Evolutionary conservation across 2,888 invertebrate species (phyloP).

Genomic region (Dicranocentrus wangi): DNA sequence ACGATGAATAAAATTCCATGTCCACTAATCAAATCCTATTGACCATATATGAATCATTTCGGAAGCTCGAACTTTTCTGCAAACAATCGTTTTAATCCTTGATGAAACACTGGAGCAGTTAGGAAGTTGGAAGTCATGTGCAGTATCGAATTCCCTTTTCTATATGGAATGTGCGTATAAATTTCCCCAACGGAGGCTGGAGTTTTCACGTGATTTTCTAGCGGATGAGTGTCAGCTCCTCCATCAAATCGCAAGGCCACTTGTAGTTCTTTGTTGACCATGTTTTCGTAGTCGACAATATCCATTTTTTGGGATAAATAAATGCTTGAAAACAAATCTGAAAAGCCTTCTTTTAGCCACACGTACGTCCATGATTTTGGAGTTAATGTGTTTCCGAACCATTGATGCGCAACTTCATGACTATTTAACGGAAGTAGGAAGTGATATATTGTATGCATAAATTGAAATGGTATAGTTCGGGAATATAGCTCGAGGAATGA

Average conservation of each 20-base stretch:
- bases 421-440: slow-evolving; percentile 20
- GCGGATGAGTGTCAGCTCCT: slow-evolving; percentile 61
- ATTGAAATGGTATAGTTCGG: too few relatives aligned
- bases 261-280: slow-evolving; percentile 58
- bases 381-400: slow-evolving; percentile 59
- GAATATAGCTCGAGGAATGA: too few relatives aligned
- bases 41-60: not conserved
- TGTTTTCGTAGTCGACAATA: slow-evolving; percentile 46
- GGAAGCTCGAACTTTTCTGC: slow-evolving; percentile 52
- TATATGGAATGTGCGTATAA: slow-evolving; percentile 67
- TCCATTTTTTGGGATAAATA: slow-evolving; percentile 56
- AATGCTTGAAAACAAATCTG: slow-evolving; percentile 62
- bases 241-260: slow-evolving; percentile 61
- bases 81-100: slow-evolving; percentile 55
- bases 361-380: slow-evolving; percentile 62
- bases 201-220: slow-evolving; percentile 62
- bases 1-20: not conserved
- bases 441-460: too few relatives aligned
- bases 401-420: slow-evolving; percentile 67
- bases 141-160: slow-evolving; percentile 65
- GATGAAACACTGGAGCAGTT: slow-evolving; percentile 44
- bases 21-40: too few relatives aligned
- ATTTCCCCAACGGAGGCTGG: slow-evolving; percentile 59
- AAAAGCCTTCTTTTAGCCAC: slow-evolving; percentile 71
- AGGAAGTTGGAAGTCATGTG: slow-evolving; percentile 64